Evolutionary conservation across 2,888 invertebrate genomes (phyloP).

Genomic region (Papilio elwesi): DNA sequence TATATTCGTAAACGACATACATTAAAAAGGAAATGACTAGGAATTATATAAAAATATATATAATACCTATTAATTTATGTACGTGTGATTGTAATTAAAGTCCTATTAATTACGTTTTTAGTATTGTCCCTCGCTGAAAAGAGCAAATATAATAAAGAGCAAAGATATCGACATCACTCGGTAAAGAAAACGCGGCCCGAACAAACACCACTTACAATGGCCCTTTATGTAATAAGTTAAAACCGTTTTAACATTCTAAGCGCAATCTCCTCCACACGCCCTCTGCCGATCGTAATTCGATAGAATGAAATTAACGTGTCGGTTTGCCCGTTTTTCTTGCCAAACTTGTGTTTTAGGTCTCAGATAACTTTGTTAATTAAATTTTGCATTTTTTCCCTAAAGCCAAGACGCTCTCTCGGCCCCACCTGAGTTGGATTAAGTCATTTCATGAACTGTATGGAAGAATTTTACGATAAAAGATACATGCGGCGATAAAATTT

Average conservation of each 20-base stretch:
- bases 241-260: conserved; percentile 57
- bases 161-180: conserved; percentile 16
- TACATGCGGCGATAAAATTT: conserved; percentile 46
- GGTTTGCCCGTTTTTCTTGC: conserved; percentile 78
- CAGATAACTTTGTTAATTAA: conserved; percentile 82
- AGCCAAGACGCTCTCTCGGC: conserved; percentile 50
- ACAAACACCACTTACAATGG: conserved; percentile 30
- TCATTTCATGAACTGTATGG: conserved; percentile 59
- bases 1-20: too few species aligned
- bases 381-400: conserved; percentile 72
- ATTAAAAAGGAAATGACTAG: too few species aligned
- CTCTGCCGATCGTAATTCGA: conserved; percentile 73
- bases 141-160: neutral
- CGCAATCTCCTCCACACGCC: conserved; percentile 70
- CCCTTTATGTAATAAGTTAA: conserved; percentile 33
- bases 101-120: neutral
- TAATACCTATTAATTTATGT: too few species aligned
- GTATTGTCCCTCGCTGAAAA: neutral
- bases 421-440: conserved; percentile 64
- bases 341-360: conserved; percentile 80
- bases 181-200: conserved; percentile 25
- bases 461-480: conserved; percentile 53
- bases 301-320: conserved; percentile 80
- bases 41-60: too few species aligned
- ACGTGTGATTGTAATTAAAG: too few species aligned